phyloP scores from a whole-genome alignment of 2,797 vertebrate genomes.

The Macrochelys suwanniensis region DNA sequence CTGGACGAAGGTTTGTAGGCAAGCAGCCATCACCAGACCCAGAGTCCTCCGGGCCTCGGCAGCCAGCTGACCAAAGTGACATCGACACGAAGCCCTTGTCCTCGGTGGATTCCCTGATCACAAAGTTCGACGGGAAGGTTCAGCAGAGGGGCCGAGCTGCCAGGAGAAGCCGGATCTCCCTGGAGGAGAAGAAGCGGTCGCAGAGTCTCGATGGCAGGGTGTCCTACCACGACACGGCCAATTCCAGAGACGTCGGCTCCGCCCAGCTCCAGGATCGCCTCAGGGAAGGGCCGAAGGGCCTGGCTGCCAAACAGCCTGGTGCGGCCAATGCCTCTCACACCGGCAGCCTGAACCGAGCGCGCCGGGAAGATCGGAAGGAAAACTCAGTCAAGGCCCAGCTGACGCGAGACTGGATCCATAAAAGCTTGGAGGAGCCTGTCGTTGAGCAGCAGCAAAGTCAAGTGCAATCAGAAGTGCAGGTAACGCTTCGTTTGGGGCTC shows the following conservation, averaged over 20 bases:
- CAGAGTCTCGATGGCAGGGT: constrained; percentile 86
- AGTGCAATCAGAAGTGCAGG: constrained; percentile 26
- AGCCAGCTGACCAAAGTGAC: background rate
- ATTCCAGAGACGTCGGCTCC: background rate
- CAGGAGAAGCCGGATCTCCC: constrained; percentile 63
- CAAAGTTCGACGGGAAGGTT: constrained; percentile 86
- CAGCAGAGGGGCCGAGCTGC: constrained; percentile 74
- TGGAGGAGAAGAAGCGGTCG: constrained; percentile 85
- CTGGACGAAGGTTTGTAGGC: constrained; percentile 59
- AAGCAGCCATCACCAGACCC: constrained; percentile 43
- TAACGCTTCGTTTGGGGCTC: background rate
- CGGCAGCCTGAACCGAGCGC: constrained; percentile 58
- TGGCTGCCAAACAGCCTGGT: background rate
- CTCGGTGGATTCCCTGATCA: constrained; percentile 85
- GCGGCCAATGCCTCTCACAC: constrained; percentile 29
- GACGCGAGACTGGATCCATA: constrained; percentile 70
- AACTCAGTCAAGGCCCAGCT: background rate
- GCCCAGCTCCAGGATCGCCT: background rate
- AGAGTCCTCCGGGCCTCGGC: accelerated
- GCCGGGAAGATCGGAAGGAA: background rate
- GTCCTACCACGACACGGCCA: background rate
- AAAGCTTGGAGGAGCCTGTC: constrained; percentile 55
- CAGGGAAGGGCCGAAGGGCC: accelerated
- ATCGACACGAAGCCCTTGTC: constrained; percentile 90
- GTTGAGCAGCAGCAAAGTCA: background rate